A percentile compares a stretch with the other conserved stretches of the same genome.
These are phyloP conservation scores for Apis florea DNA, from an alignment of 1,140 invertebrate genomes.

Conservation along the genomic window DNA sequence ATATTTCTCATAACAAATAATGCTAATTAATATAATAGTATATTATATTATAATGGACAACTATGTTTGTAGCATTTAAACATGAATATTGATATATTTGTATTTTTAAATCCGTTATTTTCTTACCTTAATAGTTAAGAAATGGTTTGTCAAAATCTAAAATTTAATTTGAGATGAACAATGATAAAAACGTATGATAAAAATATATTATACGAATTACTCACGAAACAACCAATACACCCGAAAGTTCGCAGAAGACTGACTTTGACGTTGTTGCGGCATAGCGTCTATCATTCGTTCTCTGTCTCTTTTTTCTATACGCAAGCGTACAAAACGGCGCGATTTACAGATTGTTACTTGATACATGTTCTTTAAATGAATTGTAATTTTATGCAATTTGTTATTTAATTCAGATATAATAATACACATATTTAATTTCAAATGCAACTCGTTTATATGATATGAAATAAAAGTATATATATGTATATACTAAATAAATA, in stretches of 20 bases:
- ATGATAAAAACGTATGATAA: not conserved
- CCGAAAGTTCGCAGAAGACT: conserved; percentile 41
- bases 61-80: no score
- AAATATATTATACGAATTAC: not conserved
- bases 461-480: not conserved
- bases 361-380: not conserved
- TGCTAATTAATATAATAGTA: not conserved
- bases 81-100: not conserved
- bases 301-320: not conserved
- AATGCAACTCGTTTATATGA: not conserved
- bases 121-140: not conserved
- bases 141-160: not conserved
- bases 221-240: not conserved
- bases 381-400: not conserved
- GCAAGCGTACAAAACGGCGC: conserved; percentile 27
- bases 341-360: conserved; percentile 4
- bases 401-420: not conserved
- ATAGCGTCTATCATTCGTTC: not conserved
- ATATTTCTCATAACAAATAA: not conserved
- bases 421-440: not conserved
- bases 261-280: conserved; percentile 11
- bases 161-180: not conserved
- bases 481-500: not conserved
- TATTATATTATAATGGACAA: no score
- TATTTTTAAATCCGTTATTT: not conserved